Base-by-base conservation (phyloP, 2,113 vertebrate species). In the Atlantisia rogersi region DNA sequence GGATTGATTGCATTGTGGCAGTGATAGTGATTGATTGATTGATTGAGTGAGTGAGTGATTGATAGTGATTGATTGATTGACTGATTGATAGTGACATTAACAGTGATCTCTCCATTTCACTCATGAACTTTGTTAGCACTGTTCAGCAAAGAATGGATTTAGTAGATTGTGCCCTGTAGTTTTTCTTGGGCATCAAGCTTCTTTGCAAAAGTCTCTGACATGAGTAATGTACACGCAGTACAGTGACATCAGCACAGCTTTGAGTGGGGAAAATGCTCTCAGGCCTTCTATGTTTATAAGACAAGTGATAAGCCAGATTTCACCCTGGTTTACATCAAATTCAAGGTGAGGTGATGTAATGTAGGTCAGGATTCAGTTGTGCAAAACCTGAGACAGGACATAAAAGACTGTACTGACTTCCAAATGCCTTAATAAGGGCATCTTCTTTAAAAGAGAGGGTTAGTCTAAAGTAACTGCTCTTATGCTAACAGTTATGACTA, bases 341-440 rank as follows among this genome's bases (percentile, higher is more conserved):
- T 79, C 92, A 91, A 80, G 77, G 91, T 44, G 89, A 24, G 58
- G 65, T 96, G 94, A 96, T 0, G 67, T 95, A 92, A 96, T 92
- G 70, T 19, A 74, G 92, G 94, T 84, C 84, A 85, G 63, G 65
- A 95, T 95, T 96, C 67, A 92, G 74, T 83, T 46, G 46, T 69
- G 39, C 70, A 91, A 94, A 96, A 91, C 55, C 77, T 87, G 77
- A 71, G 68, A 82, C 88, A 82, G 86, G 81, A 95, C 70, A 87
- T 86, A 95, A 94, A 96, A 94, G 86, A 55, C 40, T 1, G 0
- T 25, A 9, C 84, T 76, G 74, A 44, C 71, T 96, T 97, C 90
- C 90, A 96, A 96, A 97, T 97, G 95, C 81, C 96, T 97, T 97
- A 97, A 97, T 96, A 97, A 97, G 97, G 96, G 48, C 92, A 97